Evolutionary conservation across 2,113 vertebrate genomes (phyloP).

Genomic region (Trematocara marginatum): DNA sequence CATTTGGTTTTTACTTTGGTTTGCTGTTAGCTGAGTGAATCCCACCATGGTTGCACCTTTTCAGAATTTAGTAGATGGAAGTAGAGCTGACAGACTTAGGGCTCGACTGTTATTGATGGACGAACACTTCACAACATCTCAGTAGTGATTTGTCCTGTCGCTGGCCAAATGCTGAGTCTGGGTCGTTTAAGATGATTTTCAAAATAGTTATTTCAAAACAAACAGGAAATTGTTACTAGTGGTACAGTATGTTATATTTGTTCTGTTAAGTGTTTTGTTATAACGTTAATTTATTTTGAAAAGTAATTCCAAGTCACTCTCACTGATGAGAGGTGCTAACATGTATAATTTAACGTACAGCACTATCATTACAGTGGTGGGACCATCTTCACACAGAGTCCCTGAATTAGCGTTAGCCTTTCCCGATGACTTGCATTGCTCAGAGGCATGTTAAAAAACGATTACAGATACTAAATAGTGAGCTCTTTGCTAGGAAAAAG

Average conservation of each 20-base stretch:
- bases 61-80: not conserved
- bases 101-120: not conserved
- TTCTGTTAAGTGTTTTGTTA: not conserved
- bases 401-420: not conserved
- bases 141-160: not conserved
- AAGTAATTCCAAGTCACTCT: not conserved
- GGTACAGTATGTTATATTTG: not conserved
- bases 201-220: not conserved
- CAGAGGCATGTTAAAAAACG: slow-evolving; percentile 50
- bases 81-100: not conserved
- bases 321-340: not conserved
- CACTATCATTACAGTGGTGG: not conserved
- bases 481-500: slow-evolving; percentile 13
- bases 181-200: not conserved
- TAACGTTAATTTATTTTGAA: not conserved
- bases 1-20: not conserved
- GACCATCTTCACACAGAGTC: not conserved
- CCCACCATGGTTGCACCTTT: not conserved
- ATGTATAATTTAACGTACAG: not conserved
- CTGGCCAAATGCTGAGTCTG: not conserved
- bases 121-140: slow-evolving; percentile 7
- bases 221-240: not conserved
- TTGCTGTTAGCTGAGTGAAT: not conserved
- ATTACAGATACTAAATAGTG: not conserved
- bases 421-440: slow-evolving; percentile 27